phyloP scores from a whole-genome alignment of 2,888 invertebrate species.

The Herminia tarsipennalis region DNA sequence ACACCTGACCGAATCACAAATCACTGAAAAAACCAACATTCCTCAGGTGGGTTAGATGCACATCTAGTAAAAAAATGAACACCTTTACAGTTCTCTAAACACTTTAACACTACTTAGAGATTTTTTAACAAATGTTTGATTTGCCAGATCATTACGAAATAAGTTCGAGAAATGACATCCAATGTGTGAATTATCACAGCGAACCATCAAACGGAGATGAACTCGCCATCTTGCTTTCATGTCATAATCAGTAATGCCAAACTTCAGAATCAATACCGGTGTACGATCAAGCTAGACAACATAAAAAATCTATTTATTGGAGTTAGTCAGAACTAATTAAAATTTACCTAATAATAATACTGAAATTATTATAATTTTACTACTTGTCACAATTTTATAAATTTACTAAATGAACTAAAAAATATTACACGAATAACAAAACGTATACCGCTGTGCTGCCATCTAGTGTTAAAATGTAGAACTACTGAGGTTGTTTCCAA shows the following conservation, averaged over 20 bases:
- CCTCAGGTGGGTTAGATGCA: conserved; percentile 87
- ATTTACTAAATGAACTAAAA: too few relatives aligned
- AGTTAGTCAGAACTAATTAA: too few relatives aligned
- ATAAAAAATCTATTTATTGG: too few relatives aligned
- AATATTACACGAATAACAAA: not conserved
- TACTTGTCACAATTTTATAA: too few relatives aligned
- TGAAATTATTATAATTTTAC: too few relatives aligned
- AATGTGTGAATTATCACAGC: conserved; percentile 75
- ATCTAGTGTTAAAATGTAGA: conserved; percentile 17
- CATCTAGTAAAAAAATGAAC: conserved; percentile 58
- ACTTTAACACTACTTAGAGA: conserved; percentile 60
- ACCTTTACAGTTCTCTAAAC: conserved; percentile 57
- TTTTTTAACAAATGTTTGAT: conserved; percentile 58
- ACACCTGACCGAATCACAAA: conserved; percentile 87
- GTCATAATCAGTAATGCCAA: conserved; percentile 74
- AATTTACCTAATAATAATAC: too few relatives aligned
- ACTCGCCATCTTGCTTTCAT: conserved; percentile 85
- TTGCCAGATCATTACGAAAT: conserved; percentile 66
- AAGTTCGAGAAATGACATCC: conserved; percentile 73
- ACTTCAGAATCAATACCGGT: conserved; percentile 53
- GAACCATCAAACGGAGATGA: conserved; percentile 82
- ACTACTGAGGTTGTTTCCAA: too few relatives aligned
- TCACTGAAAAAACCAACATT: conserved; percentile 87
- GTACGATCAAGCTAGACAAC: conserved; percentile 64
- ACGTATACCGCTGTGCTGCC: conserved; percentile 10